Percentiles rank a stretch among this genome's conserved stretches.
Evolutionary conservation across 2,113 vertebrate species (phyloP).

Genomic region (Ia io): DNA sequence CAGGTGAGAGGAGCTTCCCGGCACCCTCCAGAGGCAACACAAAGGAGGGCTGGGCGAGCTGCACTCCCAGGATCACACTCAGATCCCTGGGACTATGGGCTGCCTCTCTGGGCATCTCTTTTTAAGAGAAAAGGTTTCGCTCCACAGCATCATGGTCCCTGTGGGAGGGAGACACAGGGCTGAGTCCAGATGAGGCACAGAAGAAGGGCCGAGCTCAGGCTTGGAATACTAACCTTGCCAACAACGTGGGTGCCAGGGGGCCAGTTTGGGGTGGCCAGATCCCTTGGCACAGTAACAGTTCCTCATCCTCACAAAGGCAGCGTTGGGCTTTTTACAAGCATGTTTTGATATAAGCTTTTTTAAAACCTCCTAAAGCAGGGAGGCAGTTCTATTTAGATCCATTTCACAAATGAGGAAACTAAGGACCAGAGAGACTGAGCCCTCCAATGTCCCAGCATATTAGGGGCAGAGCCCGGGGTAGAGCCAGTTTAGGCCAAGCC

Average conservation of each 20-base stretch:
- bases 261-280: neutral
- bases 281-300: neutral
- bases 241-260: neutral
- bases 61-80: neutral
- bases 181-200: neutral
- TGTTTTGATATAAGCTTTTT: neutral
- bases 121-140: neutral
- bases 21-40: neutral
- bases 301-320: neutral
- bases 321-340: neutral
- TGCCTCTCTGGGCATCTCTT: neutral
- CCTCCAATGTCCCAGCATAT: no score
- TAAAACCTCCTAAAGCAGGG: neutral
- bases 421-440: neutral
- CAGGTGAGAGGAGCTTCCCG: neutral
- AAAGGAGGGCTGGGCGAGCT: no score
- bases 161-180: neutral
- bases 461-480: neutral
- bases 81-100: neutral
- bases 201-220: neutral
- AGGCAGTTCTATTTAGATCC: neutral
- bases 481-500: neutral
- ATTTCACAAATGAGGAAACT: neutral
- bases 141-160: neutral
- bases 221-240: neutral